These are phyloP conservation scores for Eurytoma californica DNA, from an alignment of 2,888 invertebrate genomes.

Conservation along the genomic window DNA sequence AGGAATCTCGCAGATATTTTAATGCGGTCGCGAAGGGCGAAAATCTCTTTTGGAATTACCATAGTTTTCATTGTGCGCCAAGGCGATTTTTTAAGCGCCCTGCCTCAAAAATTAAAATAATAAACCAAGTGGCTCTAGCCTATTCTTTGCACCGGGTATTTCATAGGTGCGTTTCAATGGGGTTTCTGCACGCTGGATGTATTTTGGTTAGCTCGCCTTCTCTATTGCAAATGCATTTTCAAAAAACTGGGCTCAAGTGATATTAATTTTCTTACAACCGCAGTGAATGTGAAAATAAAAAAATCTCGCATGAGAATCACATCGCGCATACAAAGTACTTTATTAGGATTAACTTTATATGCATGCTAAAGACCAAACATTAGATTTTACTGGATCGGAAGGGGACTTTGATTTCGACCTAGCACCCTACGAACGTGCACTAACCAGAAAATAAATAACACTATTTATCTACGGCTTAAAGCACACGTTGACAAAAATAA, in stretches of 20 bases:
- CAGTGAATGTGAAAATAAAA: not conserved
- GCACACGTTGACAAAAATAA: not conserved
- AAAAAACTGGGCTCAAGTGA: no score
- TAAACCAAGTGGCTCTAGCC: not conserved
- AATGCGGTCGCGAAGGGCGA: slow-evolving; percentile 20
- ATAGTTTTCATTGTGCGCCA: slow-evolving; percentile 8
- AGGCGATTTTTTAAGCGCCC: not conserved
- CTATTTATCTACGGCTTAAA: no score
- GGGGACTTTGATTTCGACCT: slow-evolving; percentile 9
- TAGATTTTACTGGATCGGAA: slow-evolving; percentile 19
- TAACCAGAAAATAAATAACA: not conserved
- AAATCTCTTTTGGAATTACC: slow-evolving; percentile 37
- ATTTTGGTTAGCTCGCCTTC: no score
- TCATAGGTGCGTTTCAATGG: no score
- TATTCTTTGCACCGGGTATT: not conserved
- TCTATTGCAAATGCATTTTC: no score
- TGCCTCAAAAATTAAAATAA: not conserved
- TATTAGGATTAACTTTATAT: slow-evolving; percentile 24
- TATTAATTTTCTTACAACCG: no score
- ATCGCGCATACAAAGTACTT: slow-evolving; percentile 15
- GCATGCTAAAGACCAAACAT: slow-evolving; percentile 30
- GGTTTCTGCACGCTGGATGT: no score
- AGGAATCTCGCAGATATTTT: slow-evolving; percentile 9
- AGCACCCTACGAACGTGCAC: slow-evolving; percentile 6
- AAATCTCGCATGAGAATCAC: slow-evolving; percentile 4